Base-by-base conservation (phyloP, 2,797 vertebrate species). In the Tiaroga cobitis region DNA sequence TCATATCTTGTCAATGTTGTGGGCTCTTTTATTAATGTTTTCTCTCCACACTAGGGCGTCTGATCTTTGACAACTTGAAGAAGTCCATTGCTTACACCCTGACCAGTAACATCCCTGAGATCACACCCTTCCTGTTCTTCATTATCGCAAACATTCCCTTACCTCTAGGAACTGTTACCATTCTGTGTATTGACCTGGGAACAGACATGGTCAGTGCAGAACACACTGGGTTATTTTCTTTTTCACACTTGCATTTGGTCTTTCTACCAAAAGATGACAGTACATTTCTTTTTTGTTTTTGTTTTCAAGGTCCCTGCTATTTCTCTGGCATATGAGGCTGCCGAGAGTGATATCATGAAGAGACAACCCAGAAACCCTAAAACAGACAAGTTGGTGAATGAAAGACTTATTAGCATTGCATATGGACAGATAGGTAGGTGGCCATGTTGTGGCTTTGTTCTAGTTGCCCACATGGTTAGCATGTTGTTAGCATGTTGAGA, bases 31-130 rank as follows among this genome's bases (percentile, higher is more conserved):
- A 9, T 34, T 32, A 75, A 16, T 16, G 2, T 79, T 72, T 75
- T 73, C 82, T 84, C 19, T 68, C 32, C 34, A 29, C 3, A 70
- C 67, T 46, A 97, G 96, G 96, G 77, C 96, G 96, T 78, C 94
- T 97, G 89, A 97, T 97, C 91, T 97, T 97, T 87, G 96, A 97
- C 93, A 97, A 97, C 93, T 91, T 97, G 92, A 97, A 97, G 93
- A 97, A 97, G 89, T 97, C 96, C 75, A 97, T 97, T 54, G 96
- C 96, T 61, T 97, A 97, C 86, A 97, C 96, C 85, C 93, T 97
- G 89, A 97, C 96, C 90, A 97, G 96, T 92, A 97, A 97, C 94
- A 97, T 97, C 90, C 96, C 96, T 8, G 96, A 97, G 91, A 97
- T 97, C 88, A 97, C 96, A 0, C 96, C 96, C 1, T 97, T 97